Base-by-base conservation (phyloP, 2,888 invertebrate species). In the Iphiclides podalirius region DNA sequence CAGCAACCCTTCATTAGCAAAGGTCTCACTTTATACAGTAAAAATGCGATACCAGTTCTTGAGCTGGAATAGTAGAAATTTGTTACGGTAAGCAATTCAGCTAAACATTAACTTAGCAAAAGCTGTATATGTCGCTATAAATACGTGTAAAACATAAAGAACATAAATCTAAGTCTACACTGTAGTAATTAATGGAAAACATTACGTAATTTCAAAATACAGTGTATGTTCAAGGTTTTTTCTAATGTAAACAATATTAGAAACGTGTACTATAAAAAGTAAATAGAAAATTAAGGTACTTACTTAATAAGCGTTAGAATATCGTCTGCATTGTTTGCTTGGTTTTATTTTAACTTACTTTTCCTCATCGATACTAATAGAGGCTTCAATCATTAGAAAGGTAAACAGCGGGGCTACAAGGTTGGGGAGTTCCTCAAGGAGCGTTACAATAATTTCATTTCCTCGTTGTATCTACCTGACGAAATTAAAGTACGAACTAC, bases 401-500 rank as follows among this genome's bases (percentile, higher is more conserved):
- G 90, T 3, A 91, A 91, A 59, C 77, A 77, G 58, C 81, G 90
- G 4, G 82, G 82, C 36, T 91, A 71, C 61, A 62, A 71, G 15
- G 78, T 91, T 1, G 92, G 91, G 0, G 69, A 75, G 51, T 83
- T 83, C 53, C 60, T 92, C 4, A 79, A 90, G 44, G 55, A 70
- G 4, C 73, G 71, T 8, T 91, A 91, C 59, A 70, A 76, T n/a
- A 61, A 70, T 0, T 76, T 90, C 17, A 65, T 91, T 28, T 90
- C 85, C 0, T 62, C 61, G 1, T 55, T 86, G 9, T 92, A 91
- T 61, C 62, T 79, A 0, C 76, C 86, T 8, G 80, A 85, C 28
- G 85, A 93, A 67, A 72, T 90, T 4, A 58, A 63, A 8, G 78
- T 90, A 37, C 79, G 90, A 15, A 93, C 93, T 26, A 94, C 94